Evolutionary conservation across 2,888 invertebrate genomes (phyloP), one percentile per base, ranked within the genome.

Genomic region (Micoletzkya japonica): DNA sequence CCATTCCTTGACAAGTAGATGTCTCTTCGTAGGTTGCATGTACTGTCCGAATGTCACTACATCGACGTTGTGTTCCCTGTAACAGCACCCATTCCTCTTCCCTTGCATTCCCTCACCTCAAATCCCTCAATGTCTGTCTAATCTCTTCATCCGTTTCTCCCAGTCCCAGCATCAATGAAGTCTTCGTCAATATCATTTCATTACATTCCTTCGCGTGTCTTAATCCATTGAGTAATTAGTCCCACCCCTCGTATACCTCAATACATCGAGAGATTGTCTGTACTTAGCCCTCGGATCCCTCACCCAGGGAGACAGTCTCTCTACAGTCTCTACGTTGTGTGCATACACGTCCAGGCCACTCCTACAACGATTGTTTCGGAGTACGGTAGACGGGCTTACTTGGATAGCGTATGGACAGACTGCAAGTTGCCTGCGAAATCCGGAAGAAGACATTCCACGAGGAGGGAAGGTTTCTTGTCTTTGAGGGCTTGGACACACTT

Each of bases 21-120:
- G 98, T 10, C 92, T 90, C 85, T 94, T 96, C 0, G 97, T 98
- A 0, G 98, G 98, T 86, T 99, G 98, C 96, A 99, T 98, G 87
- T 99, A 98, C 85, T 98, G 98, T 0, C 98, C 98, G 4, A 98
- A 88, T 0, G 98, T 98, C 0, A 99, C 87, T 86, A 96, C 96
- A 87, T 97, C 97, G 0, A 99, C 97, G 44, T 91, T 92, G 54
- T 74, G 75, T 1, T 54, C 49, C 4, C 77, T 66, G 64, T 0
- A 49, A 44, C 20, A 24, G 20, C 24, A 17, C 34, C 7, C 30
- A 17, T 20, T 44, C 20, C 49, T 6, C 30, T 32, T 36, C 6
- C 4, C 20, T 24, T 14, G 34, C 36, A 6, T 28, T 39, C 14
- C 10, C 50, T 28, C 20, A 50, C 32, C 74, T 59, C 44, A 73